Conservation (phyloP, 2,113 vertebrate species). For the Dasyprocta punctata region DNA sequence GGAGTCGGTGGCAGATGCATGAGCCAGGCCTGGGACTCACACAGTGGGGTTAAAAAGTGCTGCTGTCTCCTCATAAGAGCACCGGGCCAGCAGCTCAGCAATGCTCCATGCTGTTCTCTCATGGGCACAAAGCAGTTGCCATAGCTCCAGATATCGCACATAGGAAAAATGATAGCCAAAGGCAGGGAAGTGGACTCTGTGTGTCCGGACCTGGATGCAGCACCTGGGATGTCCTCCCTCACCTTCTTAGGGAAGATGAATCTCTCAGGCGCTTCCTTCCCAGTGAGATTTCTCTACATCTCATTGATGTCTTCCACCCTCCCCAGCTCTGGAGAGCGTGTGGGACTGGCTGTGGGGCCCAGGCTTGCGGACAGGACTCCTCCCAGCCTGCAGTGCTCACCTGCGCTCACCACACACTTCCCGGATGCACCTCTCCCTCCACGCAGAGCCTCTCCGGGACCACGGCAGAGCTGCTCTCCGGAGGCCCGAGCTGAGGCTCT, state of each 20-base stretch:
- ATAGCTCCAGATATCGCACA: not conserved
- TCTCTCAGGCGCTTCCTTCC: not conserved
- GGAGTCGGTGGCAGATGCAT: accelerated
- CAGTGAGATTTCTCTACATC: not conserved
- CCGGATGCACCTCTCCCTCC: not conserved
- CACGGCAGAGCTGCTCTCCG: too few species aligned
- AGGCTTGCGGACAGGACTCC: not conserved
- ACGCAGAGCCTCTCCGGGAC: too few species aligned
- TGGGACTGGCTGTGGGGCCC: not conserved
- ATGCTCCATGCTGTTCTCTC: not conserved
- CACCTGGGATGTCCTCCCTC: not conserved
- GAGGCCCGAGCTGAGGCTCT: not conserved
- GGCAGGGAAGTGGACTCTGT: not conserved
- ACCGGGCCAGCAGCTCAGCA: not conserved
- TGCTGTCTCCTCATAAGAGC: not conserved
- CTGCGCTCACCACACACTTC: not conserved
- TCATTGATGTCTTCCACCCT: not conserved
- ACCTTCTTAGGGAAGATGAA: not conserved
- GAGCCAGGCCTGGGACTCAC: not conserved
- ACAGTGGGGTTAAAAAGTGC: too few species aligned
- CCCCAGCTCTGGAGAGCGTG: not conserved
- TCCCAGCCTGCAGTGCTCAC: not conserved
- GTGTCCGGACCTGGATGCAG: not conserved
- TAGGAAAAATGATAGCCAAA: not conserved
- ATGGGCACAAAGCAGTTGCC: not conserved